phyloP scores from a whole-genome alignment of 2,888 invertebrate species.

The Geotrupes spiniger region DNA sequence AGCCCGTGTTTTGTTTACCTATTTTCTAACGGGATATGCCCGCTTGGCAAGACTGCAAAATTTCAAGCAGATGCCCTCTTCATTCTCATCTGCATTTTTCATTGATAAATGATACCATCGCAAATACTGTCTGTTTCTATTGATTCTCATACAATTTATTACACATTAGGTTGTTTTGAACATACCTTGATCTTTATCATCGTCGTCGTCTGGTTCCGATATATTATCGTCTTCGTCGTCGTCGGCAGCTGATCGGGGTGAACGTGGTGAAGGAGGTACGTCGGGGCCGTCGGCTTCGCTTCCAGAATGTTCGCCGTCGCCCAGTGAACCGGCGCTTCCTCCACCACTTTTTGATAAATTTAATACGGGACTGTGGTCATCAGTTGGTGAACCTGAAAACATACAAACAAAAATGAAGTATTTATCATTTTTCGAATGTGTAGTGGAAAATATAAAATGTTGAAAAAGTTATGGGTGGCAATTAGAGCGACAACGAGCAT shows the following conservation, averaged over 20 bases:
- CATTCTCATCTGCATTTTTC: too few relatives aligned
- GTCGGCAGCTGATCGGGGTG: slow-evolving; percentile 64
- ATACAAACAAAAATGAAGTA: slow-evolving; percentile 17
- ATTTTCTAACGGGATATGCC: too few relatives aligned
- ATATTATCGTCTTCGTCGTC: slow-evolving; percentile 85
- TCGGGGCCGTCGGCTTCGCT: slow-evolving; percentile 64
- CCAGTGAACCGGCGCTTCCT: slow-evolving; percentile 64
- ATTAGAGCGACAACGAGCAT: too few relatives aligned
- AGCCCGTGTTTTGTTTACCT: too few relatives aligned
- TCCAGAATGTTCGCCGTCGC: slow-evolving; percentile 63
- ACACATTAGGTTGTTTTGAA: too few relatives aligned
- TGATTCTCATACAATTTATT: too few relatives aligned
- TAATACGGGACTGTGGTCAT: slow-evolving; percentile 87
- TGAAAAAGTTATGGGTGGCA: too few relatives aligned
- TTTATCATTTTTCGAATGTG: too few relatives aligned
- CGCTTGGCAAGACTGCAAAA: too few relatives aligned
- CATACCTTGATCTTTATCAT: slow-evolving; percentile 81
- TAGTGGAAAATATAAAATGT: too few relatives aligned
- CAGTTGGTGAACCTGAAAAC: slow-evolving; percentile 70
- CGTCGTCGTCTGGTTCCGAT: slow-evolving; percentile 82
- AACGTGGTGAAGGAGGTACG: slow-evolving; percentile 56
- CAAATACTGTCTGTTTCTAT: slow-evolving; percentile 24
- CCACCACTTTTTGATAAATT: slow-evolving; percentile 86
- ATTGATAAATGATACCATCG: neutral
- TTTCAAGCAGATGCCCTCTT: too few relatives aligned